Percentiles rank a stretch among this genome's conserved stretches.
Conservation (phyloP, 2,888 invertebrate species). For the Sialis fuliginosa region DNA sequence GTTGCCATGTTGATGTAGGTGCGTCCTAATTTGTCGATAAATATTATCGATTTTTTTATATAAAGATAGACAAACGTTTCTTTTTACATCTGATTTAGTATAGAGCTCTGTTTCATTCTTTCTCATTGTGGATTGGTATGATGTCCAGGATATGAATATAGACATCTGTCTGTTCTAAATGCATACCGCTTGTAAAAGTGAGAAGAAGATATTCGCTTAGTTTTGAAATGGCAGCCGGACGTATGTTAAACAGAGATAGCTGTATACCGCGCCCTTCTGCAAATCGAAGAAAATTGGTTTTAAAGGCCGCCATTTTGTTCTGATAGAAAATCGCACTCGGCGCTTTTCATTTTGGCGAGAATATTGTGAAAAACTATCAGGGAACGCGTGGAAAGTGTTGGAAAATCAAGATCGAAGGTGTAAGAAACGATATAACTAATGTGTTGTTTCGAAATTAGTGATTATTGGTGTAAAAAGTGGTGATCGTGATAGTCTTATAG, state of each 20-base stretch:
- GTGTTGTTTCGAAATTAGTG: neutral
- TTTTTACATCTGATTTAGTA: too few relatives aligned
- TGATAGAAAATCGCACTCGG: neutral
- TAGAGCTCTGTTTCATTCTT: too few relatives aligned
- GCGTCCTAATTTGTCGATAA: too few relatives aligned
- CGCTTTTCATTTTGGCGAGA: neutral
- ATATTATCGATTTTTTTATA: too few relatives aligned
- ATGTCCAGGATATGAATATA: neutral
- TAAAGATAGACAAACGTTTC: too few relatives aligned
- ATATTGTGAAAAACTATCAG: neutral
- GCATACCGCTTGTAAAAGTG: neutral
- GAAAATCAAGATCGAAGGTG: neutral
- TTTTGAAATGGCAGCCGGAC: neutral
- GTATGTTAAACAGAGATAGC: neutral
- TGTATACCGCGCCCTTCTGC: conserved; percentile 5
- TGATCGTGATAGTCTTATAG: neutral
- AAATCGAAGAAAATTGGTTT: conserved; percentile 1
- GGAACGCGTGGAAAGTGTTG: neutral
- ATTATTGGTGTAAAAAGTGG: conserved; percentile 1
- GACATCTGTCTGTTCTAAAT: neutral
- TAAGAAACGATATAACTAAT: neutral
- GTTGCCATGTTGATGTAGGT: too few relatives aligned
- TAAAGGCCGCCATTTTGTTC: conserved; percentile 4
- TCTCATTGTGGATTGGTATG: too few relatives aligned
- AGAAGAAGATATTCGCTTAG: neutral